Base-by-base conservation (phyloP, 2,888 invertebrate genomes). In the Corbicula japonica region DNA sequence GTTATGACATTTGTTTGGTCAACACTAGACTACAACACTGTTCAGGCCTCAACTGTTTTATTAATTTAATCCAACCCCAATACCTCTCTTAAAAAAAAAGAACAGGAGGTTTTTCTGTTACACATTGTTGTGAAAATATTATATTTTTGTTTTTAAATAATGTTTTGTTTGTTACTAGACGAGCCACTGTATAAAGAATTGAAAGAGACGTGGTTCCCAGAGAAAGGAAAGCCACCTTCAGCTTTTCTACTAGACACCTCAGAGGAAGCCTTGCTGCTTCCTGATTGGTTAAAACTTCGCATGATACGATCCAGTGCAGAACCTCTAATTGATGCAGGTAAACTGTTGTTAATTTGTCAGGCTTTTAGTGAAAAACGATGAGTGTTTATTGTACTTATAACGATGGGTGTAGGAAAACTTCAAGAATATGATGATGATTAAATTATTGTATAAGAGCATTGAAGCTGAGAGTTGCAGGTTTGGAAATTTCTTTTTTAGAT, bases 231-330 rank as follows among this genome's bases (percentile, higher is more conserved):
- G 66, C 95, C 96, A 26, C 98, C 98, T 0, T 95, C 96, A 87
- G 97, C 97, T 0, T 97, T 95, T 89, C 94, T 96, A 41, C 95
- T 96, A 21, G 96, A 97, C 88, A 96, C 97, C 1, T 96, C 96
- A 6, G 97, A 97, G 92, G 97, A 97, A 91, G 96, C 97, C 4
- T 94, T 96, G 41, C 95, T 98, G 74, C 95, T 98, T 83, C 98
- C 98, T 0, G 98, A 98, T 94, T 98, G 98, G 98, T 94, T 98
- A 89, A 97, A 98, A 88, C 94, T 98, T 50, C 95, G 97, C 90
- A 97, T 97, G 94, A 95, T 96, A 63, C 95, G 97, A 15, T 97
- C 97, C 0, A 96, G 96, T 46, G 96, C 97, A 2, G 95, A 96
- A 1, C 94, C 96, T 58, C 94, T 99, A 32, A 96, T 98, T 35